A percentile compares a stretch with the other conserved stretches of the same genome.
phyloP scores from a whole-genome alignment of 2,113 vertebrate genomes.

The Pangasianodon gigas region DNA sequence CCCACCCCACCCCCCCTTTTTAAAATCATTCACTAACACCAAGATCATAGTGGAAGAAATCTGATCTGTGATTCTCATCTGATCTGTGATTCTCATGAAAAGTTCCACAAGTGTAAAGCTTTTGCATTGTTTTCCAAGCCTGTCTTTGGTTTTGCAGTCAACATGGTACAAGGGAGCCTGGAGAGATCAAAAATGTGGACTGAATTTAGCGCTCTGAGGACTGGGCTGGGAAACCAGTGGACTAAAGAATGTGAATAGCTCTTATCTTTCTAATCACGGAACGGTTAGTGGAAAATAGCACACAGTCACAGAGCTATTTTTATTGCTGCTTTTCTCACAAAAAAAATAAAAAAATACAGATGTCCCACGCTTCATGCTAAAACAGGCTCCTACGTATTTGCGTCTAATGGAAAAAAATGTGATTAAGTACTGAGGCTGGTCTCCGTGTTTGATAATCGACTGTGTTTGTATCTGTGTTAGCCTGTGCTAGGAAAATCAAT shows the following conservation, averaged over 20 bases:
- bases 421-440: neutral
- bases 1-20: no score
- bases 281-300: slow-evolving; percentile 8
- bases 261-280: slow-evolving; percentile 16
- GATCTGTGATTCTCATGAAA: neutral
- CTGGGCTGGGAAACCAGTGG: neutral
- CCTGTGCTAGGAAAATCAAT: neutral
- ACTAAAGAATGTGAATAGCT: slow-evolving; percentile 25
- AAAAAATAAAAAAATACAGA: neutral
- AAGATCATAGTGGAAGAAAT: neutral
- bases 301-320: slow-evolving; percentile 22
- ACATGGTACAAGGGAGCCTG: neutral
- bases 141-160: neutral
- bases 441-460: neutral
- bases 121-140: neutral
- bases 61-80: neutral
- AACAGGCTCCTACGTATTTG: neutral
- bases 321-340: neutral
- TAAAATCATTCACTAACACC: neutral
- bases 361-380: slow-evolving; percentile 25
- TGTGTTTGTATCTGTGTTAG: neutral
- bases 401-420: neutral
- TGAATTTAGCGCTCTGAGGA: neutral
- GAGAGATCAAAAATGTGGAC: neutral
- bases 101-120: neutral